phyloP scores from a whole-genome alignment of 2,113 vertebrate species.

The Phaethornis superciliosus region DNA sequence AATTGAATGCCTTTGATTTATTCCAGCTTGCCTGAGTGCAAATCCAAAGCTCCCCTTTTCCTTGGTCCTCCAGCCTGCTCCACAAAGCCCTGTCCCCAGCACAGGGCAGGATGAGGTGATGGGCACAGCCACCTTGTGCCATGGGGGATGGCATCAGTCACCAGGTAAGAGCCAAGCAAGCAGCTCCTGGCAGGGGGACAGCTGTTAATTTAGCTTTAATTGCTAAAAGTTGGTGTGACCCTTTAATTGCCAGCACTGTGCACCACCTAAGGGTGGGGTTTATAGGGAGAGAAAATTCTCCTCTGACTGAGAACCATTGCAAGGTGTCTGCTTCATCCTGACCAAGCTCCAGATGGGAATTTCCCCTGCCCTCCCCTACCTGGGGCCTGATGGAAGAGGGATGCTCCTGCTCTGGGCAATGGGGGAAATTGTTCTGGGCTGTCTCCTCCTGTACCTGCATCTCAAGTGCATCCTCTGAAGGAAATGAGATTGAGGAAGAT shows the following conservation, averaged over 20 bases:
- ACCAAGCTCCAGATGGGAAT: not conserved
- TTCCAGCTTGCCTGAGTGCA: not conserved
- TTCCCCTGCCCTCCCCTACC: not conserved
- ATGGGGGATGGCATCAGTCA: accelerated
- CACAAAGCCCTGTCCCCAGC: not conserved
- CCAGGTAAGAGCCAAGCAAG: no score
- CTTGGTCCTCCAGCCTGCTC: not conserved
- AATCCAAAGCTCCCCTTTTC: not conserved
- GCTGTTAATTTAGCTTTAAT: no score
- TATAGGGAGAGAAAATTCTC: not conserved
- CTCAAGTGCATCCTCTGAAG: conserved; percentile 19
- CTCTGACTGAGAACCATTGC: no score
- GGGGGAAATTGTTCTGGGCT: not conserved
- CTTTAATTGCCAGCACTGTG: not conserved
- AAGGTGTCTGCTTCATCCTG: not conserved
- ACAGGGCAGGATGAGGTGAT: accelerated
- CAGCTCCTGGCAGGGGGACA: not conserved
- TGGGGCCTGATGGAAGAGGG: not conserved
- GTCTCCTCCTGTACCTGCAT: not conserved
- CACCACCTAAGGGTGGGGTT: accelerated
- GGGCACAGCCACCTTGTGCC: not conserved
- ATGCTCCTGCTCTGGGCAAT: not conserved
- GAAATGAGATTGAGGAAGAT: conserved; percentile 52
- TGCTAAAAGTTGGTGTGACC: no score
- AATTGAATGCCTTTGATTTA: conserved; percentile 64